A percentile compares a stretch with the other conserved stretches of the same genome.
These are phyloP conservation scores for Chionis minor DNA, from an alignment of 2,113 vertebrate species.

Conservation along the genomic window DNA sequence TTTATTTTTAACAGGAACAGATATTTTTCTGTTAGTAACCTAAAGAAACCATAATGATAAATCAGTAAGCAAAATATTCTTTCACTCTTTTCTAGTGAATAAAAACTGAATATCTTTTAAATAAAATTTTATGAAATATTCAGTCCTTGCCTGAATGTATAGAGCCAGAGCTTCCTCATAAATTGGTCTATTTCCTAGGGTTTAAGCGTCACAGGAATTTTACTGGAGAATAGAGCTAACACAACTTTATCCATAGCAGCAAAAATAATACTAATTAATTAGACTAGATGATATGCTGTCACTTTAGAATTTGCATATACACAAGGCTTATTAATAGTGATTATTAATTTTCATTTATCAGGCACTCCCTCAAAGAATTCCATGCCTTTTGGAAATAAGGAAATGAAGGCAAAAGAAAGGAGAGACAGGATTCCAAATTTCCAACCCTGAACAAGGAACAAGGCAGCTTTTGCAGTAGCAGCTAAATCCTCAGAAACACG, in stretches of 20 bases:
- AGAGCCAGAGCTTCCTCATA: background rate
- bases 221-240: background rate
- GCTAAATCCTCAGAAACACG: background rate
- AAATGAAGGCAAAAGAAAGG: background rate
- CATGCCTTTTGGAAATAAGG: background rate
- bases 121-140: background rate
- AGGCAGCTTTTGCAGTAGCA: background rate
- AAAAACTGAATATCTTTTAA: background rate
- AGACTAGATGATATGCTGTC: background rate
- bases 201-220: background rate
- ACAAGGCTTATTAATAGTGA: background rate
- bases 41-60: background rate
- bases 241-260: background rate
- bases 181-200: background rate
- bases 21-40: background rate
- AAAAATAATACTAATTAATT: conserved; percentile 26
- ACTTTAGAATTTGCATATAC: conserved; percentile 13
- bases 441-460: background rate
- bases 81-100: background rate
- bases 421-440: background rate
- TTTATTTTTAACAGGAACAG: background rate
- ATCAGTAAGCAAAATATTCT: background rate
- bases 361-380: background rate
- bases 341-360: conserved; percentile 5
- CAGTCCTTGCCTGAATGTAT: background rate